These are phyloP conservation scores for Cuculus canorus DNA, from an alignment of 2,797 vertebrate genomes.

Conservation along the genomic window DNA sequence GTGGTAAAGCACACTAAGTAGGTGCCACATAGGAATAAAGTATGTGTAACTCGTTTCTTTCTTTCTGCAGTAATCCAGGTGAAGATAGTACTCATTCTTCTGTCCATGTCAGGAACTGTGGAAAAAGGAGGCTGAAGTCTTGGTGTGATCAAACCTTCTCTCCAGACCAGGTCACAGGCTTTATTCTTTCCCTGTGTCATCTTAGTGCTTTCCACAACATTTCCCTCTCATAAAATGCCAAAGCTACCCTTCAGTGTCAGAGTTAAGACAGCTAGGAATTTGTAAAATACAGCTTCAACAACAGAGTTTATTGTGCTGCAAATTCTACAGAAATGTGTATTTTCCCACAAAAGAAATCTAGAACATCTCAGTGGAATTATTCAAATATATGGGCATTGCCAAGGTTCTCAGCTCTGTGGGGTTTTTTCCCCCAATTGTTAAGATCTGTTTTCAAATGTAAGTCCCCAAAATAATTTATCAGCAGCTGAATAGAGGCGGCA, in stretches of 20 bases:
- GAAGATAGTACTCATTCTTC: not conserved
- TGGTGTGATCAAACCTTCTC: not conserved
- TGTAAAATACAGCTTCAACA: not conserved
- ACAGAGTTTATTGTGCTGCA: not conserved
- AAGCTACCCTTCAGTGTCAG: not conserved
- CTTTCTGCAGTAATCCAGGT: not conserved
- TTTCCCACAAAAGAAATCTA: not conserved
- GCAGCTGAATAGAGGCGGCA: not conserved
- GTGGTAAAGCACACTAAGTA: slow-evolving; percentile 1
- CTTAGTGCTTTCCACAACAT: not conserved
- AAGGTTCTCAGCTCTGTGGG: not conserved
- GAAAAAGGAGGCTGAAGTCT: not conserved
- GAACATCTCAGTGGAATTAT: not conserved
- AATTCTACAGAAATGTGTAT: not conserved
- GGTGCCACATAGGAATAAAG: not conserved
- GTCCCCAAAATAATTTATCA: not conserved
- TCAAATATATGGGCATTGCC: not conserved
- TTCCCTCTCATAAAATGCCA: not conserved
- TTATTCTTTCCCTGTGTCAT: not conserved
- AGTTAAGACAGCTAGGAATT: not conserved
- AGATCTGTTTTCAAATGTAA: not conserved
- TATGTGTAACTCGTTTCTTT: not conserved
- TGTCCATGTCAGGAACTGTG: not conserved
- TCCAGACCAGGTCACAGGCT: not conserved
- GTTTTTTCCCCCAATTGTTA: not conserved